A percentile compares a stretch with the other conserved stretches of the same genome.
Evolutionary conservation across 1,140 invertebrate species (phyloP).

Genomic region (Psix sp.): DNA sequence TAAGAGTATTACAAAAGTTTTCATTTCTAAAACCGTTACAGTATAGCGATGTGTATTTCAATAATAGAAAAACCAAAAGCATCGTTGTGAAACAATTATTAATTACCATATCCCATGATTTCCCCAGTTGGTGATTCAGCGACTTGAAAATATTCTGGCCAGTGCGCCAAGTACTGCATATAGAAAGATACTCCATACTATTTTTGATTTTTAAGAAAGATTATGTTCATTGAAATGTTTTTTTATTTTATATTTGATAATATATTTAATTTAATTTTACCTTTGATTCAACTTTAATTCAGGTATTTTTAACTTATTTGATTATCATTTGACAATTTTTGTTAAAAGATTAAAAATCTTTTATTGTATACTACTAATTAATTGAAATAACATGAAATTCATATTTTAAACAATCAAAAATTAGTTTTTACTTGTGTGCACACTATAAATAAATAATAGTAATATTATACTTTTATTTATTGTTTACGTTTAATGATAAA

Average conservation of each 20-base stretch:
- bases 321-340: too few species aligned
- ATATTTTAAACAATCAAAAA: too few species aligned
- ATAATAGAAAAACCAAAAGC: slow-evolving; percentile 16
- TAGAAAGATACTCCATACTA: slow-evolving; percentile 98
- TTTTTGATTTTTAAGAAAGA: slow-evolving; percentile 54
- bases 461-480: too few species aligned
- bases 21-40: slow-evolving; percentile 28
- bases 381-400: too few species aligned
- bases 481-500: too few species aligned
- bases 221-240: background rate
- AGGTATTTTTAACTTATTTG: too few species aligned
- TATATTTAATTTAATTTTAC: background rate
- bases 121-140: slow-evolving; percentile 95
- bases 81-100: slow-evolving; percentile 73
- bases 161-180: slow-evolving; percentile 97
- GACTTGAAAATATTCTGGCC: slow-evolving; percentile 99
- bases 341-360: too few species aligned
- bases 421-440: too few species aligned
- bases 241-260: background rate
- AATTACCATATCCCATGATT: slow-evolving; percentile 98
- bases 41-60: background rate
- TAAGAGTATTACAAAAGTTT: slow-evolving; percentile 30
- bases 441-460: too few species aligned
- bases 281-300: too few species aligned
- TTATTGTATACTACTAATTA: too few species aligned